Evolutionary conservation across 2,888 invertebrate genomes (phyloP).

Genomic region (Carabus problematicus): DNA sequence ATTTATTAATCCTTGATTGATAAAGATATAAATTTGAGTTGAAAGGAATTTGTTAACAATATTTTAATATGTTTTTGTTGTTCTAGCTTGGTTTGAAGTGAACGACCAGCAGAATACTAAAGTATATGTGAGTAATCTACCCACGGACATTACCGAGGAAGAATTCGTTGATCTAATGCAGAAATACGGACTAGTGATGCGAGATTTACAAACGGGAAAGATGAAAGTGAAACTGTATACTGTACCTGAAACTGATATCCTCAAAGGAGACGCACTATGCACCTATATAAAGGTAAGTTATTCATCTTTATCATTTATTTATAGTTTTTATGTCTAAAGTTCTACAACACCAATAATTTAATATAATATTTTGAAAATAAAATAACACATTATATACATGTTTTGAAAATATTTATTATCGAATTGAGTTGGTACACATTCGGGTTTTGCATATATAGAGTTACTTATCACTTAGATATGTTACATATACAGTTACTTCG

Average conservation of each 20-base stretch:
- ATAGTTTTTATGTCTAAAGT: not conserved
- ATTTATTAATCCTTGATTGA: too few relatives aligned
- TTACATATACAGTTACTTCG: constrained; percentile 7
- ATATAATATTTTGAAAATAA: not conserved
- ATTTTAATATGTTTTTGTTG: constrained; percentile 44
- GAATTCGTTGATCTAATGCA: constrained; percentile 92
- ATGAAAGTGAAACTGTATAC: constrained; percentile 92
- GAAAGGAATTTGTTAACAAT: too few relatives aligned
- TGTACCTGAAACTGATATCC: constrained; percentile 76
- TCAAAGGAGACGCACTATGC: constrained; percentile 97
- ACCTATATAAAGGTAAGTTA: constrained; percentile 89
- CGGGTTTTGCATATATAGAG: constrained; percentile 1
- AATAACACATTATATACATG: too few relatives aligned
- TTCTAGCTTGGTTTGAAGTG: constrained; percentile 88
- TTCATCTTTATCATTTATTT: constrained; percentile 20
- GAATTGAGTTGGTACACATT: not conserved
- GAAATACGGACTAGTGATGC: constrained; percentile 94
- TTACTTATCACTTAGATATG: constrained; percentile 9
- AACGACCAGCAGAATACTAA: constrained; percentile 89
- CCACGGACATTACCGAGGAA: constrained; percentile 85
- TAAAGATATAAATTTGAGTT: too few relatives aligned
- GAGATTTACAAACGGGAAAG: constrained; percentile 79
- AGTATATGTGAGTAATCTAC: constrained; percentile 94
- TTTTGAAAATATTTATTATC: not conserved
- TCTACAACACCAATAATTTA: not conserved